These are phyloP conservation scores for Cecidostiba fungosa DNA, from an alignment of 2,888 invertebrate species.

Conservation along the genomic window DNA sequence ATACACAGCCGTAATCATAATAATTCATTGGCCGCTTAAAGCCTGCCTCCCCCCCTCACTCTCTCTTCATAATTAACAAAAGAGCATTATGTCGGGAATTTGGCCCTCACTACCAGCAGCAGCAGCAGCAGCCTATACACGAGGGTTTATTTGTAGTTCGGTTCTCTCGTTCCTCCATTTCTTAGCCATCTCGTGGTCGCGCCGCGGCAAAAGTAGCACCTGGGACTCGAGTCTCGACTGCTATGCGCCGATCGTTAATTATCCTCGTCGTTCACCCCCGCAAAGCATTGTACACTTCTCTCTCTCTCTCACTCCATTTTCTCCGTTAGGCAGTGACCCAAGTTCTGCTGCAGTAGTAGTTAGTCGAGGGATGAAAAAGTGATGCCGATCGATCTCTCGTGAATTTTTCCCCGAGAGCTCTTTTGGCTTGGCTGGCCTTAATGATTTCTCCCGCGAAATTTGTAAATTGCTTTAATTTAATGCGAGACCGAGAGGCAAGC, in stretches of 20 bases:
- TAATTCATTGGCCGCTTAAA: slow-evolving; percentile 61
- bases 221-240: slow-evolving; percentile 71
- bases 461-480: slow-evolving; percentile 52
- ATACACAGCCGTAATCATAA: slow-evolving; percentile 46
- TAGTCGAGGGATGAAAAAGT: slow-evolving; percentile 51
- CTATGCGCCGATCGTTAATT: slow-evolving; percentile 62
- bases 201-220: slow-evolving; percentile 71
- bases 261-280: slow-evolving; percentile 39
- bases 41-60: neutral
- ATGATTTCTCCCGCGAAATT: slow-evolving; percentile 41
- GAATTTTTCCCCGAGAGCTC: slow-evolving; percentile 28
- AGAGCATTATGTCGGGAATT: slow-evolving; percentile 54
- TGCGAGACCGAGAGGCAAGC: neutral
- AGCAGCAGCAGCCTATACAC: neutral
- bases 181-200: slow-evolving; percentile 44
- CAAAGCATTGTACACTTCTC: neutral
- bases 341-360: neutral
- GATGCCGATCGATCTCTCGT: slow-evolving; percentile 54
- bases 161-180: slow-evolving; percentile 51
- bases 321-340: slow-evolving; percentile 49
- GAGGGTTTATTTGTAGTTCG: slow-evolving; percentile 55
- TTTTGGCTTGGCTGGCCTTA: neutral
- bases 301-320: slow-evolving; percentile 7
- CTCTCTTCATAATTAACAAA: slow-evolving; percentile 63
- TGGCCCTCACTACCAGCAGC: slow-evolving; percentile 31